phyloP scores from a whole-genome alignment of 2,888 invertebrate genomes.

The Eupeodes latifasciatus region DNA sequence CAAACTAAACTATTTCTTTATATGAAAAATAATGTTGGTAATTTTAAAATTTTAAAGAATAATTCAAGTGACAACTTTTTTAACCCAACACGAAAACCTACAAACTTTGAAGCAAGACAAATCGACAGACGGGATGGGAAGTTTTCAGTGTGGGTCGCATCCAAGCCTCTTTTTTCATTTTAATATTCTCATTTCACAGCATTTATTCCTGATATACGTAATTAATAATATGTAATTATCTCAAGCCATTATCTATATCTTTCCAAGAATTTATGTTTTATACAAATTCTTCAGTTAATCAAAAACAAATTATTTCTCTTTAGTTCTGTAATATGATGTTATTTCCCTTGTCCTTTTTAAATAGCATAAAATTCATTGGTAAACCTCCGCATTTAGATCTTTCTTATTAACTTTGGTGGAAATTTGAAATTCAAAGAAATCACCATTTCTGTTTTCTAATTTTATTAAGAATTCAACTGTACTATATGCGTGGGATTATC shows the following conservation, averaged over 20 bases:
- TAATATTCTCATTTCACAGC: neutral
- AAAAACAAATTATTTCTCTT: neutral
- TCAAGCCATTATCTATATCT: neutral
- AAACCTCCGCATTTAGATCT: neutral
- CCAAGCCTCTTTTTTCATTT: no score
- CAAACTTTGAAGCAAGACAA: no score
- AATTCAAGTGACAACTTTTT: no score
- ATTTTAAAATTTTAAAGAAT: no score
- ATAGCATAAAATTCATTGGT: constrained; percentile 3
- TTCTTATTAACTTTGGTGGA: neutral
- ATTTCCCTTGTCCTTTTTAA: neutral
- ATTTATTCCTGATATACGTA: no score
- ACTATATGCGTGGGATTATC: neutral
- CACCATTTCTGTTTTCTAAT: constrained; percentile 46
- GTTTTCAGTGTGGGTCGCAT: no score
- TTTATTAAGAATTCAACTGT: neutral
- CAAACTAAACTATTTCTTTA: no score
- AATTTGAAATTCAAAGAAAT: constrained; percentile 29
- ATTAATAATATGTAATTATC: neutral
- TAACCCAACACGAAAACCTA: no score
- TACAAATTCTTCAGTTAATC: neutral
- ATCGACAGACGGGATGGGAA: no score
- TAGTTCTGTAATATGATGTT: neutral
- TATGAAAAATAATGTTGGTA: no score
- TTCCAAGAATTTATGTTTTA: neutral